Conservation (phyloP, 2,113 vertebrate genomes). For the Panthera leo region DNA sequence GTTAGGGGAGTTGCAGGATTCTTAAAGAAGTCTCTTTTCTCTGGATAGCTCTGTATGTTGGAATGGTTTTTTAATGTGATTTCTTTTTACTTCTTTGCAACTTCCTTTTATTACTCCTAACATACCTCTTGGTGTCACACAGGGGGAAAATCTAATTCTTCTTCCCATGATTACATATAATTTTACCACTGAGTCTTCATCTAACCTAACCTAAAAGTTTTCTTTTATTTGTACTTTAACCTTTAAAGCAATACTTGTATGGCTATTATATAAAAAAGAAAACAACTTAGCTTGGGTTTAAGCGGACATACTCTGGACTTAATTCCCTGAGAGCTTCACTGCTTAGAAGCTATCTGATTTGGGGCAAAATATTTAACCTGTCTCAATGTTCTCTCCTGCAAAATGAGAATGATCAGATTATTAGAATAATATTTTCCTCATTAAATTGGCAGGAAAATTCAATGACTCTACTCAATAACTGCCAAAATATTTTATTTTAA, state of each 20-base stretch:
- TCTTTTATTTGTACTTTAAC: background rate
- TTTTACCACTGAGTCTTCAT: background rate
- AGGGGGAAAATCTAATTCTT: background rate
- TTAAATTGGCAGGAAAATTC: background rate
- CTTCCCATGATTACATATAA: background rate
- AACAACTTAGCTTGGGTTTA: background rate
- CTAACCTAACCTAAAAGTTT: background rate
- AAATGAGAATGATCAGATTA: background rate
- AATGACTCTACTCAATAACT: background rate
- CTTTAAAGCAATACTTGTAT: background rate
- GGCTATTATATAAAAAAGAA: background rate
- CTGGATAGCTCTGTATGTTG: background rate
- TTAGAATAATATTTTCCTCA: background rate
- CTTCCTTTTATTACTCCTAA: background rate
- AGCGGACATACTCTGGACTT: background rate
- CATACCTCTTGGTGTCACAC: background rate
- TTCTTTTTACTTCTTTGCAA: constrained; percentile 46
- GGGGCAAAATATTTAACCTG: background rate
- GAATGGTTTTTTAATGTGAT: background rate
- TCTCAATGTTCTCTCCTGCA: background rate
- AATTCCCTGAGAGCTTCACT: background rate
- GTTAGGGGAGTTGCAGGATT: background rate
- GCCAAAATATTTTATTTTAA: background rate
- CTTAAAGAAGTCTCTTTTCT: background rate
- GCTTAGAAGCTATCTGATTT: background rate